Conservation (phyloP, 1,140 invertebrate genomes). For the Orussus abietinus region DNA sequence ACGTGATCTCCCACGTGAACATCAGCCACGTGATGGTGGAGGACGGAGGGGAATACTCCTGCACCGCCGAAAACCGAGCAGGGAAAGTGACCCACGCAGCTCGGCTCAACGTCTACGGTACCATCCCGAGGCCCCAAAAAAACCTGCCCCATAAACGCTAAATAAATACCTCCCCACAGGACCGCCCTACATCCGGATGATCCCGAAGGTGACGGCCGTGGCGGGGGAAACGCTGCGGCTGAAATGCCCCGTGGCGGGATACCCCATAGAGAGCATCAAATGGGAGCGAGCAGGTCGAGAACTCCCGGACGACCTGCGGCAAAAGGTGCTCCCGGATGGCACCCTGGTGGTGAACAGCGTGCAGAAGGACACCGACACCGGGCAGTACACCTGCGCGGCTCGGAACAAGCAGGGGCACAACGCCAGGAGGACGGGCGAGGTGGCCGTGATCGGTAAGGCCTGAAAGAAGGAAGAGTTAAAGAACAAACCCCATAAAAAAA, state of each 20-base stretch:
- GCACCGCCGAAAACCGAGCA: conserved; percentile 74
- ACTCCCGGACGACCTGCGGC: conserved; percentile 76
- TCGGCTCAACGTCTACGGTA: conserved; percentile 83
- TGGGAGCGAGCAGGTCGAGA: conserved; percentile 76
- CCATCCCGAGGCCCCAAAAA: no score
- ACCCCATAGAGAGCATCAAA: conserved; percentile 76
- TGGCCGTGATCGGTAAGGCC: conserved; percentile 69
- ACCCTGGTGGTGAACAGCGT: conserved; percentile 71
- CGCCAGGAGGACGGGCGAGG: conserved; percentile 67
- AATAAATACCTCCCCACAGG: conserved; percentile 56
- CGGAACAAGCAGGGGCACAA: conserved; percentile 71
- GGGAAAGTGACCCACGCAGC: conserved; percentile 72
- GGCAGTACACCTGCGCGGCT: conserved; percentile 73
- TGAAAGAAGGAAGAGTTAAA: conserved; percentile 9
- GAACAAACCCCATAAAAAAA: background rate
- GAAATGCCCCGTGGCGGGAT: conserved; percentile 82
- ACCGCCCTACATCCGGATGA: conserved; percentile 75
- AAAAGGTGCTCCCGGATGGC: conserved; percentile 71
- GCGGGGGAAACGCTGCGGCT: conserved; percentile 74
- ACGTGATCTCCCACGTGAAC: conserved; percentile 84
- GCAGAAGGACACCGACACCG: conserved; percentile 70
- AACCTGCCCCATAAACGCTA: background rate
- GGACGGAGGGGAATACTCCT: conserved; percentile 84
- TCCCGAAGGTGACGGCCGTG: conserved; percentile 81
- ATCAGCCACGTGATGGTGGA: conserved; percentile 78